Conservation (phyloP, 2,113 vertebrate genomes). For the Neomonachus schauinslandi region DNA sequence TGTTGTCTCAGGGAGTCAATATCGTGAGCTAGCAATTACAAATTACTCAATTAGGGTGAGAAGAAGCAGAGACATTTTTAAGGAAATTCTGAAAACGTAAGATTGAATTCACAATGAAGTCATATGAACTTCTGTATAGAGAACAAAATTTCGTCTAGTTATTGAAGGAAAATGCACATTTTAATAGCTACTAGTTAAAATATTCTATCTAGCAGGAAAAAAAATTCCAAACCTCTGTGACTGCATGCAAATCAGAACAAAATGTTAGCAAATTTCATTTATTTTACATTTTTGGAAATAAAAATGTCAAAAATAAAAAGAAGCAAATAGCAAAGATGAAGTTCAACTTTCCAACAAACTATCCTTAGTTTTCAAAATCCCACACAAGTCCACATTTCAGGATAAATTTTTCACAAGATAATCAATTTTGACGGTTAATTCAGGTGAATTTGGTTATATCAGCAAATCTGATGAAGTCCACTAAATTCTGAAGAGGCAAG, state of each 20-base stretch:
- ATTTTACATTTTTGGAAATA: not conserved
- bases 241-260: not conserved
- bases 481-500: not conserved
- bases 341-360: not conserved
- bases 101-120: not conserved
- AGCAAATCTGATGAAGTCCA: not conserved
- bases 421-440: not conserved
- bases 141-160: not conserved
- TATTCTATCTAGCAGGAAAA: not conserved
- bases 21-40: not conserved
- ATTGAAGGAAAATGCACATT: not conserved
- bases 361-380: not conserved
- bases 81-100: no score
- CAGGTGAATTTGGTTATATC: not conserved
- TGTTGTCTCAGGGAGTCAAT: accelerated
- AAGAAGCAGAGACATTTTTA: accelerated
- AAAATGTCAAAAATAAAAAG: not conserved
- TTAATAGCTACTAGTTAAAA: not conserved
- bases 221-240: not conserved
- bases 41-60: accelerated
- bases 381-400: not conserved
- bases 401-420: not conserved
- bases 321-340: not conserved
- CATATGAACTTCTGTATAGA: not conserved
- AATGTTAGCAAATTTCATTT: not conserved